Conservation (phyloP, 2,797 vertebrate species). For the Melanotaenia parkinsoni region DNA sequence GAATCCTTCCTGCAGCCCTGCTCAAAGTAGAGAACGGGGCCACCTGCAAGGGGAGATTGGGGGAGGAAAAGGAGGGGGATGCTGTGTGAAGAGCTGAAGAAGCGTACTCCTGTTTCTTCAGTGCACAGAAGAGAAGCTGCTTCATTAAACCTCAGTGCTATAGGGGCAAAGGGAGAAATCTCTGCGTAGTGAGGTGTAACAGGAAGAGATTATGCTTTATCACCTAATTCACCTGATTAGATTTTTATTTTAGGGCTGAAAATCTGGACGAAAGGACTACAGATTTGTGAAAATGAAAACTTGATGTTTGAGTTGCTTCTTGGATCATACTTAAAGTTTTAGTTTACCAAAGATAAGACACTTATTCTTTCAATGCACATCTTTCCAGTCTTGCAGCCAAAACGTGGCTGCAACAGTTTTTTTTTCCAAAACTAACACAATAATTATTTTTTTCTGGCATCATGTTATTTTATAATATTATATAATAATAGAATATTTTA, state of each 20-base stretch:
- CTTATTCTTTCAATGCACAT: too few relatives aligned
- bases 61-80: constrained; percentile 14
- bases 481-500: too few relatives aligned
- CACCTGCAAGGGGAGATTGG: constrained; percentile 70
- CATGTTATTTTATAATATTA: too few relatives aligned
- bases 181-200: constrained; percentile 18
- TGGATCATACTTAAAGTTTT: too few relatives aligned
- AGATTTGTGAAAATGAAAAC: neutral
- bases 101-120: constrained; percentile 72
- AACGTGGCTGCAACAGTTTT: neutral
- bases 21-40: constrained; percentile 70
- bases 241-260: neutral
- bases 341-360: neutral
- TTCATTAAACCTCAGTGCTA: constrained; percentile 68
- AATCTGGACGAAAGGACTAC: neutral
- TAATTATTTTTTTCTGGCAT: too few relatives aligned
- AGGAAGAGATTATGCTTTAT: constrained; percentile 3
- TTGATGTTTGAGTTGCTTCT: too few relatives aligned
- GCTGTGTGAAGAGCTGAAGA: constrained; percentile 60
- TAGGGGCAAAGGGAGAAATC: constrained; percentile 23
- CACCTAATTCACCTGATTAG: constrained; percentile 4
- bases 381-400: too few relatives aligned
- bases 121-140: constrained; percentile 66
- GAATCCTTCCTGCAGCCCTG: constrained; percentile 76
- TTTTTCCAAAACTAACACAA: neutral